Evolutionary conservation across 2,888 invertebrate genomes (phyloP), one percentile per base, ranked within the genome.

Genomic region (Philonicus albiceps): DNA sequence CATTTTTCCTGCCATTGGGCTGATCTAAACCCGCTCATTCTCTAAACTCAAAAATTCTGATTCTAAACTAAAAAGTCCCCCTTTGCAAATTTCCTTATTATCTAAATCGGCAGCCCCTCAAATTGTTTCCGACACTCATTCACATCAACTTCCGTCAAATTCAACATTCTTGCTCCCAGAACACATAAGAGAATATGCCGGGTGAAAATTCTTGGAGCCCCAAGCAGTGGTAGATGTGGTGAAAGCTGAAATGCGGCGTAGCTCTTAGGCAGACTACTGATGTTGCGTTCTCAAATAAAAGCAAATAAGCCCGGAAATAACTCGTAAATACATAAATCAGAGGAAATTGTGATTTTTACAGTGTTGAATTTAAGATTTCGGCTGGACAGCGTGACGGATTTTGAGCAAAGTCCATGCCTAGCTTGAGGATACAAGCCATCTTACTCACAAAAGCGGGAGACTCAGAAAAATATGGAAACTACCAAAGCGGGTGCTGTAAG

Each of bases 251-350:
- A 49, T 6, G n/a, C 3, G 49, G 55, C 64, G 7, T 11, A 22
- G 11, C 8, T 64, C 22, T 27, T 11, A 86, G 43, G 49, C 13
- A 87, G 87, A 6, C 7, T 64, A 64, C 8, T 64, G 22, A 3
- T 22, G 64, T 3, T 64, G 8, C 27, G 11, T 64, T 22, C 27
- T 27, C 27, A 11, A 64, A 27, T 64, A 86, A 87, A 87, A 86
- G 88, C 88, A 88, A 89, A 89, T 89, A 88, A 89, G 89, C 89
- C 89, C 88, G 89, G 89, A 89, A 89, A 89, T 89, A 89, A 89
- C 88, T 89, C 89, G 89, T 89, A 89, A 89, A 89, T n/a, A n/a
- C n/a, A n/a, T 89, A 89, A 89, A 89, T 89, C 88, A 89, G 88
- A 87, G 83, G 81, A 80, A 86, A 89, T 89, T 87, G 87, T 88